These are phyloP conservation scores for Ormyrus thymus DNA, from an alignment of 2,888 invertebrate species.

Conservation along the genomic window DNA sequence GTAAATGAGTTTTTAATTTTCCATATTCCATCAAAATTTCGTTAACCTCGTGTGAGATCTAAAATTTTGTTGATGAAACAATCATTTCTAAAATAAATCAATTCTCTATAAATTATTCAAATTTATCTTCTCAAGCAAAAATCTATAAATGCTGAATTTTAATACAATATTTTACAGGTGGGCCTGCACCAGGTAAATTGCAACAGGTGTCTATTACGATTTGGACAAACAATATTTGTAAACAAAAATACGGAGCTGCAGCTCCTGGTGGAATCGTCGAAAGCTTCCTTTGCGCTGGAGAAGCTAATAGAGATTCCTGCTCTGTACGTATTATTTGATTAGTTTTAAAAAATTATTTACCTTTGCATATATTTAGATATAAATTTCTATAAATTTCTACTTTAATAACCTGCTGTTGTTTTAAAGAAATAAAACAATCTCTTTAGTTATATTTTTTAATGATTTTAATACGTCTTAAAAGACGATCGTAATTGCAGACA, in stretches of 20 bases:
- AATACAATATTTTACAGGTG: constrained; percentile 77
- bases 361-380: background rate
- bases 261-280: constrained; percentile 94
- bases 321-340: constrained; percentile 81
- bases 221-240: constrained; percentile 88
- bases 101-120: background rate
- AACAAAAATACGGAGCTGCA: constrained; percentile 86
- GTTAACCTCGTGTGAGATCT: too few species aligned
- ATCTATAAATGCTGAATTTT: background rate
- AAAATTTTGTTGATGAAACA: too few species aligned
- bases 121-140: background rate
- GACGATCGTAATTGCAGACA: too few species aligned
- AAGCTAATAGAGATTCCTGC: constrained; percentile 90
- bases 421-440: too few species aligned
- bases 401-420: too few species aligned
- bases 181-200: constrained; percentile 86
- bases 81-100: too few species aligned
- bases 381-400: too few species aligned
- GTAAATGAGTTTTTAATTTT: too few species aligned
- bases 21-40: too few species aligned
- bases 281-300: constrained; percentile 91
- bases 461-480: too few species aligned
- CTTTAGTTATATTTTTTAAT: too few species aligned
- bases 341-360: constrained; percentile 14
- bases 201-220: constrained; percentile 91